A percentile compares a stretch with the other conserved stretches of the same genome.
These are phyloP conservation scores for Campoletis raptor DNA, from an alignment of 2,888 invertebrate species.

Conservation along the genomic window DNA sequence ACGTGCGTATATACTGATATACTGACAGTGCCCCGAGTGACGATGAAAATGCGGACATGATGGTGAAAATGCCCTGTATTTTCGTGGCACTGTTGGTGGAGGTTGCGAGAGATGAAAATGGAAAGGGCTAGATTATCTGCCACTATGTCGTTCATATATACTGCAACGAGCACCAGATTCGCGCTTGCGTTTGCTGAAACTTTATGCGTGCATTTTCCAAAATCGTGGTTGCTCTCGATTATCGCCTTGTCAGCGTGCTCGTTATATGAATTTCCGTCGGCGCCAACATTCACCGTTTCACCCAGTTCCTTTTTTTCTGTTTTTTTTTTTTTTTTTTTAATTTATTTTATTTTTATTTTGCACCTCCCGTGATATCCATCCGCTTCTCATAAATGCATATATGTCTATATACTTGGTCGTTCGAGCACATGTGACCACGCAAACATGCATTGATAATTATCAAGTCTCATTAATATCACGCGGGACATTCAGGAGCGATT, in stretches of 20 bases:
- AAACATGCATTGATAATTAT: constrained; percentile 59
- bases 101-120: constrained; percentile 14
- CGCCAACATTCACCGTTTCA: constrained; percentile 37
- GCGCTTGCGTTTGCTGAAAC: constrained; percentile 10
- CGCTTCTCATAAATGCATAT: constrained; percentile 14
- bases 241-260: constrained; percentile 17
- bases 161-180: neutral
- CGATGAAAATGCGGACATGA: constrained; percentile 40
- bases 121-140: constrained; percentile 54
- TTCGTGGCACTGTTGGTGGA: neutral
- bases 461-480: constrained; percentile 44
- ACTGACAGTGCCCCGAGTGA: constrained; percentile 6
- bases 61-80: constrained; percentile 22
- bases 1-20: neutral
- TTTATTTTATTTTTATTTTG: neutral
- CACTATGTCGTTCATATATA: constrained; percentile 24
- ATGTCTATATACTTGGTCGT: constrained; percentile 8
- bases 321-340: neutral
- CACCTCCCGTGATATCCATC: constrained; percentile 8
- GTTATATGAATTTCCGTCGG: constrained; percentile 44
- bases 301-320: constrained; percentile 13
- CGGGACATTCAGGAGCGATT: constrained; percentile 30
- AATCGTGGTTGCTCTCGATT: constrained; percentile 34
- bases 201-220: constrained; percentile 55
- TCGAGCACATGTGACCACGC: constrained; percentile 30